phyloP scores from a whole-genome alignment of 2,888 invertebrate species.

The Noctua janthina region DNA sequence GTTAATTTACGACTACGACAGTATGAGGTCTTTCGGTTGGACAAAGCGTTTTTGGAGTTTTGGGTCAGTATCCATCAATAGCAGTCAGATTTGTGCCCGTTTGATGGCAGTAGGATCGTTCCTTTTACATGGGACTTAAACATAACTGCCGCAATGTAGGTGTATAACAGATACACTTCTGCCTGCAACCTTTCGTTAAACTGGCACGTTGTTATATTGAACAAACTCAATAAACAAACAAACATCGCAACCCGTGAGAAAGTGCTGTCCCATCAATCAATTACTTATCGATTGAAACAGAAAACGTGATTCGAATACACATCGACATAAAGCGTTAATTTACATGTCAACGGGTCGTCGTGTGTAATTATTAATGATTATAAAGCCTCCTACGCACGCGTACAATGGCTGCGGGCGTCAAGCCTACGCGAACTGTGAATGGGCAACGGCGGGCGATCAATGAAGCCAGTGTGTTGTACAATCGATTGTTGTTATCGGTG shows the following conservation, averaged over 20 bases:
- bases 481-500: conserved; percentile 54
- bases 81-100: background rate
- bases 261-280: conserved; percentile 57
- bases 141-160: background rate
- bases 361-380: conserved; percentile 74
- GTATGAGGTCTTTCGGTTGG: background rate
- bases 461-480: conserved; percentile 64
- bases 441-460: conserved; percentile 69
- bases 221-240: conserved; percentile 19
- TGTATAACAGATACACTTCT: background rate
- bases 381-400: conserved; percentile 74
- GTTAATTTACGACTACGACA: conserved; percentile 68
- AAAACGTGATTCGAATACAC: conserved; percentile 53
- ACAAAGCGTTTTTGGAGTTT: background rate
- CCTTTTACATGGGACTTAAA: background rate
- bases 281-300: conserved; percentile 60
- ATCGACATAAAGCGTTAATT: conserved; percentile 70
- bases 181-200: background rate
- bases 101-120: background rate
- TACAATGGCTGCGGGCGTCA: conserved; percentile 74
- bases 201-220: background rate
- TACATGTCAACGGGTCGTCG: conserved; percentile 72
- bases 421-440: conserved; percentile 72
- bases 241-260: conserved; percentile 39
- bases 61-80: background rate